phyloP scores from a whole-genome alignment of 2,888 invertebrate species.

The Venustoraphidia nigricollis region DNA sequence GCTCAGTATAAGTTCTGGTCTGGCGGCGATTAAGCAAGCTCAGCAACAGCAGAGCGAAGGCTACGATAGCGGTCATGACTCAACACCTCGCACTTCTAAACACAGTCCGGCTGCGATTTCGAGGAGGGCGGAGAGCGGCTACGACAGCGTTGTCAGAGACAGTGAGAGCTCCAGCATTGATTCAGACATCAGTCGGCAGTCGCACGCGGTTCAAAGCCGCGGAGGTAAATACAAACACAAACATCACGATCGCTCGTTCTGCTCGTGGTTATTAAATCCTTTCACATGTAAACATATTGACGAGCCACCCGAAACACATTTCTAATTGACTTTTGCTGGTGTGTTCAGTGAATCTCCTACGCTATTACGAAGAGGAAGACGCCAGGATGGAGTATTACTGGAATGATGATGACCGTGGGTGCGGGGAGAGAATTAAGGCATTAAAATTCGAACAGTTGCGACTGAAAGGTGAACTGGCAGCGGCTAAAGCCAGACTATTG shows the following conservation, averaged over 20 bases:
- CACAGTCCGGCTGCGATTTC: constrained; percentile 66
- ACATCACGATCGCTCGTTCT: constrained; percentile 46
- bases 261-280: constrained; percentile 60
- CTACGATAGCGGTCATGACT: constrained; percentile 73
- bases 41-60: constrained; percentile 43
- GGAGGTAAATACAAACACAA: constrained; percentile 49
- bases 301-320: constrained; percentile 30
- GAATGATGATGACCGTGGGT: too few species aligned
- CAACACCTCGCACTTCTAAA: constrained; percentile 67
- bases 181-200: constrained; percentile 42
- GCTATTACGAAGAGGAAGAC: not conserved
- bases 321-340: constrained; percentile 17
- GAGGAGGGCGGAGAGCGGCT: constrained; percentile 74
- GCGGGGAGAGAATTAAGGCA: not conserved
- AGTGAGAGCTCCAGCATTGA: constrained; percentile 79
- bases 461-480: constrained; percentile 32
- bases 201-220: constrained; percentile 22
- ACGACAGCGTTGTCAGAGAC: constrained; percentile 80
- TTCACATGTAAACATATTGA: constrained; percentile 66
- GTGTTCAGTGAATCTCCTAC: constrained; percentile 2
- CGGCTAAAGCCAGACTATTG: constrained; percentile 34
- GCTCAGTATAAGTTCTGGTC: constrained; percentile 44
- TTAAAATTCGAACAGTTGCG: constrained; percentile 22
- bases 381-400: too few species aligned
- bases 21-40: constrained; percentile 40